Evolutionary conservation across 92 coral and sea anemone species (phyloP), one percentile per base, ranked within the genome.

Genomic region (Pocillopora grandis): DNA sequence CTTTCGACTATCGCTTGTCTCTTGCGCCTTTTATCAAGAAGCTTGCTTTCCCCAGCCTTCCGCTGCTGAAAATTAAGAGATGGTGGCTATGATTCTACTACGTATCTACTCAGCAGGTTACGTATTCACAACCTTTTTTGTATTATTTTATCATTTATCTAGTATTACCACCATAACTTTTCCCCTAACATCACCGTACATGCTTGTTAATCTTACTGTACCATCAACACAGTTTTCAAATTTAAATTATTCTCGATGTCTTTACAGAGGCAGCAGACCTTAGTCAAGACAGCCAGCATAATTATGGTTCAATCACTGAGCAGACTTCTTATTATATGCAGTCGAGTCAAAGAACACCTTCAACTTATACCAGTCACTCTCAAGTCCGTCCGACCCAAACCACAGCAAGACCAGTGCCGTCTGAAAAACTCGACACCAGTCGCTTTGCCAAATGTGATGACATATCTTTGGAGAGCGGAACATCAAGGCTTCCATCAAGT

Each of bases 371-470:
- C 58, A 74, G 79, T 74, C 72, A 62, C 2, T 62, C 57, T 1
- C 55, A 55, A 11, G 49, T 72, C 56, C 85, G 76, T 36, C 62
- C 68, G 6, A 5, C 60, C 23, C 90, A 68, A 58, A 63, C 80
- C 14, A 20, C 75, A 9, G 12, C 36, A 35, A 75, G 68, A 27
- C 56, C 93, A 64, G 31, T 72, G 76, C 58, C 78, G 7, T 27
- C 64, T 2, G 79, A 75, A 64, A 75, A 83, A 35, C 1, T 70
- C 9, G 86, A 84, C 9, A 73, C 66, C 76, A 87, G 93, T 36
- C 71, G 88, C 71, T 94, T 87, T 81, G 70, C 91, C 71, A 94
- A 88, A 75, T 85, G 91, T 58, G 98, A 94, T 58, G 98, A 94
- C 10, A 94, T 94, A 58, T 81, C 89, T 48, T 64, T 94, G 62